Conservation (phyloP, 1,140 invertebrate genomes). For the Drosophila gunungcola region DNA sequence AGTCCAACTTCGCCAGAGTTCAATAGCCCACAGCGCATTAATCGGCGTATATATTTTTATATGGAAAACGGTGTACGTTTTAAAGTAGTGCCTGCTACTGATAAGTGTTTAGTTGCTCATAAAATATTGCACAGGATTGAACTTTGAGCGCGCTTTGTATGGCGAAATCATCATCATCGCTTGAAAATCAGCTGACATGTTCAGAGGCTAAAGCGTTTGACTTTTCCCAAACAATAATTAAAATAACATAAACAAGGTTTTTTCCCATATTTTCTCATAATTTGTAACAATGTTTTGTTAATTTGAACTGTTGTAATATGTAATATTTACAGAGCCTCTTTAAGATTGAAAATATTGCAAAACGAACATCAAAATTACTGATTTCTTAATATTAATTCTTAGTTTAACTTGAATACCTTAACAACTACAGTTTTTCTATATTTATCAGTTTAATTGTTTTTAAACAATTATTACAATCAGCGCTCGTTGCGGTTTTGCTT, state of each 20-base stretch:
- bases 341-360: too few species aligned
- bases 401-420: neutral
- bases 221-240: neutral
- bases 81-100: conserved; percentile 45
- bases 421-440: too few species aligned
- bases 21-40: conserved; percentile 38
- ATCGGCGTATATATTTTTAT: conserved; percentile 25
- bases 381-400: neutral
- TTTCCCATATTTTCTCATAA: too few species aligned
- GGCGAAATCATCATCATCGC: conserved; percentile 20
- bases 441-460: too few species aligned
- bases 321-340: too few species aligned
- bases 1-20: conserved; percentile 62
- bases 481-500: neutral
- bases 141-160: conserved; percentile 53
- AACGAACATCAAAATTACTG: too few species aligned
- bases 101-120: conserved; percentile 62
- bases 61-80: conserved; percentile 41
- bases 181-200: conserved; percentile 49
- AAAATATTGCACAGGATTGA: conserved; percentile 53
- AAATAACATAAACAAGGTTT: neutral
- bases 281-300: too few species aligned
- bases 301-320: too few species aligned
- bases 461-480: neutral
- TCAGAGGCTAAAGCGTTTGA: neutral